Evolutionary conservation across 2,797 vertebrate genomes (phyloP).

Genomic region (Rhinoraja longicauda): DNA sequence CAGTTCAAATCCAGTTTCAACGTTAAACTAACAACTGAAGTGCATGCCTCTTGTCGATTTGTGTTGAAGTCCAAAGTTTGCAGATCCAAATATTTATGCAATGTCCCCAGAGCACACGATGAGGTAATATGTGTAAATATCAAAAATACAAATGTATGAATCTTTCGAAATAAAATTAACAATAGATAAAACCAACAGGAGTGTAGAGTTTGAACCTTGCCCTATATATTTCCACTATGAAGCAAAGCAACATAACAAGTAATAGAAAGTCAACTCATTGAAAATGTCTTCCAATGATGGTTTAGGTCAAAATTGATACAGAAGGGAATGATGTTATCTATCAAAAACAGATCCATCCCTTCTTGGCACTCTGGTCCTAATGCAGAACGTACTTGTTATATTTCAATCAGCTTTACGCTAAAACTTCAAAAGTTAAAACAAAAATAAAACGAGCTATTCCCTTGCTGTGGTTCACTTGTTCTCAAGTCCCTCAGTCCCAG

Average conservation of each 20-base stretch:
- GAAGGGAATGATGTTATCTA: background rate
- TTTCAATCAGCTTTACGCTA: background rate
- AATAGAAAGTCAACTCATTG: background rate
- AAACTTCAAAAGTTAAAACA: background rate
- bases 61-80: background rate
- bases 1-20: background rate
- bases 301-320: background rate
- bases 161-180: constrained; percentile 1
- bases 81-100: background rate
- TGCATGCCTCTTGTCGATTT: background rate
- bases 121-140: background rate
- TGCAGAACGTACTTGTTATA: background rate
- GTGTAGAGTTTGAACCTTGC: background rate
- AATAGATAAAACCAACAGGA: background rate
- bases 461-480: background rate
- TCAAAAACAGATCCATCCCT: background rate
- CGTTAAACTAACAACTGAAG: background rate
- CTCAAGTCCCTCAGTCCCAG: constrained; percentile 9
- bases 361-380: background rate
- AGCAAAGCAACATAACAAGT: background rate
- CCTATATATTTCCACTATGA: no score
- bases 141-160: background rate
- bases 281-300: background rate
- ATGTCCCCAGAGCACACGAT: background rate
- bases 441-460: background rate